phyloP scores from a whole-genome alignment of 2,113 vertebrate species.

The Macquaria australasica region DNA sequence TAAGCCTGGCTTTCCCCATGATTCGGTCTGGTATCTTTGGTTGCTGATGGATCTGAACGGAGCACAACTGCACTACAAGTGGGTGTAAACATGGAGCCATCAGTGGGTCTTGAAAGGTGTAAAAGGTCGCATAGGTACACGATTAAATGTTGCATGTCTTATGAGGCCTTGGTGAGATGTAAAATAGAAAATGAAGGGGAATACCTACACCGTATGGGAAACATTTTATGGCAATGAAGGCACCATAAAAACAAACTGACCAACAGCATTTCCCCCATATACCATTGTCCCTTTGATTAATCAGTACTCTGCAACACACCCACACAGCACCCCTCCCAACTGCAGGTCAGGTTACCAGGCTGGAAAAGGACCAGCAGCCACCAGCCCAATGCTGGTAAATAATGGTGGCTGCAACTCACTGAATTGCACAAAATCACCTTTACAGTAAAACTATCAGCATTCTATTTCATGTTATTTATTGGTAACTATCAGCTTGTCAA shows the following conservation, averaged over 20 bases:
- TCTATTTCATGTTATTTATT: neutral
- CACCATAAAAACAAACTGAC: neutral
- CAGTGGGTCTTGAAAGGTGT: neutral
- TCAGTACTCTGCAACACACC: constrained; percentile 8
- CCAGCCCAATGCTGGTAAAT: neutral
- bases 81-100: neutral
- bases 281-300: constrained; percentile 47
- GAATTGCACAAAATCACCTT: neutral
- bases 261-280: constrained; percentile 22
- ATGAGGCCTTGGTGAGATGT: neutral
- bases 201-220: neutral
- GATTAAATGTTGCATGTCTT: neutral
- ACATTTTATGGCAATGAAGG: neutral
- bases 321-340: neutral
- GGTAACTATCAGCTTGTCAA: neutral
- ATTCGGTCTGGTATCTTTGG: neutral
- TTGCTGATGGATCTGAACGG: neutral
- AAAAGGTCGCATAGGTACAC: neutral
- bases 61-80: neutral
- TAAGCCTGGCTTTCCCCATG: neutral
- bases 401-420: constrained; percentile 3
- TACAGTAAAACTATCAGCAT: neutral
- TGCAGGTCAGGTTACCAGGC: constrained; percentile 56
- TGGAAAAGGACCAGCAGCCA: constrained; percentile 45
- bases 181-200: neutral